Conservation (phyloP, 2,113 vertebrate species). For the Melanerpes formicivorus region DNA sequence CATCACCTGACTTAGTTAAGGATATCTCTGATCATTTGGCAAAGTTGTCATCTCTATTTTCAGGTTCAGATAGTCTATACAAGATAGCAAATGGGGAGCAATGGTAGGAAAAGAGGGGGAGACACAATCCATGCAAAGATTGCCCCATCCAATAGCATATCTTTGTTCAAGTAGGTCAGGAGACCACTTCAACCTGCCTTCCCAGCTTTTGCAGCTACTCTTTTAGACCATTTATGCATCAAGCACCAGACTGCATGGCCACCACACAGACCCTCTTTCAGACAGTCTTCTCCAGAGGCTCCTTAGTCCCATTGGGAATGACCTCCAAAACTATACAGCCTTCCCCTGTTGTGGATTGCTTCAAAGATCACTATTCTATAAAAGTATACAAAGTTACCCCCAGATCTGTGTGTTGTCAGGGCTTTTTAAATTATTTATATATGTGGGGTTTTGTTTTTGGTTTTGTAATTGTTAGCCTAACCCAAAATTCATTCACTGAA, state of each 20-base stretch:
- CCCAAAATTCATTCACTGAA: constrained; percentile 29
- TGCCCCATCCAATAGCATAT: not conserved
- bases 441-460: no score
- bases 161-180: not conserved
- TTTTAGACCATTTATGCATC: not conserved
- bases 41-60: constrained; percentile 5
- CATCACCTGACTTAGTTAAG: not conserved
- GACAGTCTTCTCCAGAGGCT: not conserved
- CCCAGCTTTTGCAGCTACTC: not conserved
- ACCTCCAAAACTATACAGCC: not conserved
- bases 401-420: not conserved
- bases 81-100: not conserved
- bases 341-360: not conserved
- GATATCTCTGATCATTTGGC: not conserved
- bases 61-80: not conserved
- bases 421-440: no score
- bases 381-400: not conserved
- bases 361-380: not conserved
- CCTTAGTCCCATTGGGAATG: not conserved
- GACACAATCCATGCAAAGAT: not conserved
- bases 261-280: not conserved
- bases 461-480: not conserved
- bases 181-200: not conserved
- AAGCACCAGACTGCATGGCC: not conserved
- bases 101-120: not conserved